Evolutionary conservation across 2,797 vertebrate species (phyloP), one percentile per base, ranked within the genome.

Genomic region (Sebastes elongatus): DNA sequence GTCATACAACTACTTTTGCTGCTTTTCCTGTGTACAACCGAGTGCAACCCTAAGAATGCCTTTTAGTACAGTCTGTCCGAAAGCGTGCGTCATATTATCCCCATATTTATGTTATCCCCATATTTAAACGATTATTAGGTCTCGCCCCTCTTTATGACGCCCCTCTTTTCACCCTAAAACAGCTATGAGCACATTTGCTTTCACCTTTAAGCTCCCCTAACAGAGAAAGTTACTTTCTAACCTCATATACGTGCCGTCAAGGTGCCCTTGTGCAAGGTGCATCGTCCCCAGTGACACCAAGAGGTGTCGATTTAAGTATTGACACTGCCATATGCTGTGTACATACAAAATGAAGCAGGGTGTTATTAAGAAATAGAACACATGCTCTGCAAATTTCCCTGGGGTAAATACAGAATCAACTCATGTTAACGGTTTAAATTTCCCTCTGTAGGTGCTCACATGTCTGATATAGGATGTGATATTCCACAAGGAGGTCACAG

Each of bases 401-500:
- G 23, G 70, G 75, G 88, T 35, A 22, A 53, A 25, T 60, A 16
- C 77, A 63, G 80, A 89, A 81, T 79, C 80, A 72, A 74, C 71
- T 71, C 9, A 56, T 85, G 72, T 74, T 80, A 71, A 77, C 59
- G 60, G 74, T 59, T 87, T 33, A 77, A 85, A 75, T 84, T 85
- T 87, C 85, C 63, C 74, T 76, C 82, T 35, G 20, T 62, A 80
- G 74, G 60, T 81, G 65, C 53, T 76, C 83, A 74, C 60, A 49
- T 52, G 80, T 82, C 71, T 82, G 61, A 76, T 82, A 27, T 9
- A 59, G 16, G 71, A 76, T 64, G 62, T 65, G 74, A 82, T 42
- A 52, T 83, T 82, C 86, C 78, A 73, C 79, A 74, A 85, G 84
- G 89, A 81, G 89, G 91, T 84, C 86, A 69, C 72, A 1, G 74